Conservation (phyloP, 2,113 vertebrate genomes). For the Hippocampus abdominalis region DNA sequence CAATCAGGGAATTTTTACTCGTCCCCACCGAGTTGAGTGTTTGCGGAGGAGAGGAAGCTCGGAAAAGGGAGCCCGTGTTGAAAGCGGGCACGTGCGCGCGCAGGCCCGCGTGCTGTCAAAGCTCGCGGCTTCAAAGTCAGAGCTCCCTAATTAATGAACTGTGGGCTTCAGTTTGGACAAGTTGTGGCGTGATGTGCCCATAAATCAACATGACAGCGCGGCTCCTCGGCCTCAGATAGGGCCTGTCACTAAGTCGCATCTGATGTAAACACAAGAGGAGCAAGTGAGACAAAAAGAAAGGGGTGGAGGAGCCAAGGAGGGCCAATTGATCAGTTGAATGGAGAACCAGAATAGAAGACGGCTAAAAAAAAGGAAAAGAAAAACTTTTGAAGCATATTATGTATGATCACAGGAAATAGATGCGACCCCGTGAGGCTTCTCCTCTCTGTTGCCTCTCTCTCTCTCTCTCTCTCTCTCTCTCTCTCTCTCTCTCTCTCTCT, state of each 20-base stretch:
- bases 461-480: slow-evolving; percentile 47
- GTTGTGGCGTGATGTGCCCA: slow-evolving; percentile 97
- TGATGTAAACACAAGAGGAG: slow-evolving; percentile 88
- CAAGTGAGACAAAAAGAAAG: slow-evolving; percentile 43
- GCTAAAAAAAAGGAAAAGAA: slow-evolving; percentile 54
- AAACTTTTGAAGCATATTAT: slow-evolving; percentile 98
- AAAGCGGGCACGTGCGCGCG: slow-evolving; percentile 73
- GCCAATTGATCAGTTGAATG: slow-evolving; percentile 99
- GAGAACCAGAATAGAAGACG: slow-evolving; percentile 77
- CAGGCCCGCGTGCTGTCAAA: slow-evolving; percentile 50
- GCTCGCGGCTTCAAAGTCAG: slow-evolving; percentile 95
- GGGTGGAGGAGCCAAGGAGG: slow-evolving; percentile 80
- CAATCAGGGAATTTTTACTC: slow-evolving; percentile 88
- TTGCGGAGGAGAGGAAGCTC: slow-evolving; percentile 75
- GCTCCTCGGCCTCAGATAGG: slow-evolving; percentile 94
- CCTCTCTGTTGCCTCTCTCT: slow-evolving; percentile 78
- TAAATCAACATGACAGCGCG: slow-evolving; percentile 99
- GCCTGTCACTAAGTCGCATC: slow-evolving; percentile 95
- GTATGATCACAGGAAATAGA: slow-evolving; percentile 99
- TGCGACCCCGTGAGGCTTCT: slow-evolving; percentile 93
- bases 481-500: slow-evolving; percentile 73
- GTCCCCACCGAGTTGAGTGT: slow-evolving; percentile 78
- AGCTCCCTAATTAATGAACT: slow-evolving; percentile 99
- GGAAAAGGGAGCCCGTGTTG: slow-evolving; percentile 90
- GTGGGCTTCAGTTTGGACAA: slow-evolving; percentile 99